These are phyloP conservation scores for Cheilosia grossa DNA, from an alignment of 2,888 invertebrate genomes.

Conservation along the genomic window DNA sequence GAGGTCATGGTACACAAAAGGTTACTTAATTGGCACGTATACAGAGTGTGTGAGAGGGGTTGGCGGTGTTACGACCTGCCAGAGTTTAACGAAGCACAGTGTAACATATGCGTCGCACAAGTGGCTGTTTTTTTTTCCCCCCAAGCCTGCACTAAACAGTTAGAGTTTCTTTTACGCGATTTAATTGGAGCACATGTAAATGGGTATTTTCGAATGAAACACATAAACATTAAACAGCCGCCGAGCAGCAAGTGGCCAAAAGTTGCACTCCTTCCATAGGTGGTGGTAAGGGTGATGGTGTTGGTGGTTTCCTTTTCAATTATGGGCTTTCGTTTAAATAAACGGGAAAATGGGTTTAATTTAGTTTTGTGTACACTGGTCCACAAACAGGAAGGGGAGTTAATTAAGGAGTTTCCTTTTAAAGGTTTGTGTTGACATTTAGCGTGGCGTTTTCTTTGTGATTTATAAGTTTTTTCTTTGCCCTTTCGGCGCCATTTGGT, in stretches of 20 bases:
- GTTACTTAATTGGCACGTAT: constrained; percentile 69
- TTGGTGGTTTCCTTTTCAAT: constrained; percentile 23
- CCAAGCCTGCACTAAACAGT: neutral
- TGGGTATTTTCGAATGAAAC: constrained; percentile 38
- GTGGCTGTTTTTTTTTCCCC: constrained; percentile 47
- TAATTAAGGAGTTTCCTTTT: constrained; percentile 22
- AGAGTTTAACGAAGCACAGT: constrained; percentile 54
- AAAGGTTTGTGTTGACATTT: neutral
- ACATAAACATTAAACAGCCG: constrained; percentile 10
- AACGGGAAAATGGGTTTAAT: constrained; percentile 17
- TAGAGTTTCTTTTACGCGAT: constrained; percentile 30
- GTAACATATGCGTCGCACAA: constrained; percentile 67
- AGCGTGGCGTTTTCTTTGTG: neutral
- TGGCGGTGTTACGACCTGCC: constrained; percentile 16
- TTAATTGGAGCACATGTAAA: constrained; percentile 73
- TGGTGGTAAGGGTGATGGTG: constrained; percentile 3
- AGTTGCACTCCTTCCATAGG: constrained; percentile 31
- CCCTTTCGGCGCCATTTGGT: neutral
- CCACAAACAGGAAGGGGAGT: neutral
- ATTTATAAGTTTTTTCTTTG: neutral
- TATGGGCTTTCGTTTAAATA: constrained; percentile 11
- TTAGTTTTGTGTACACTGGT: neutral
- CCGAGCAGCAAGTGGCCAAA: constrained; percentile 49
- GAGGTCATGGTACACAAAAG: constrained; percentile 69
- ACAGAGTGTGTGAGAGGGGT: constrained; percentile 3